A percentile compares a stretch with the other conserved stretches of the same genome.
Conservation (phyloP, 2,113 vertebrate species). For the Xiphophorus couchianus region DNA sequence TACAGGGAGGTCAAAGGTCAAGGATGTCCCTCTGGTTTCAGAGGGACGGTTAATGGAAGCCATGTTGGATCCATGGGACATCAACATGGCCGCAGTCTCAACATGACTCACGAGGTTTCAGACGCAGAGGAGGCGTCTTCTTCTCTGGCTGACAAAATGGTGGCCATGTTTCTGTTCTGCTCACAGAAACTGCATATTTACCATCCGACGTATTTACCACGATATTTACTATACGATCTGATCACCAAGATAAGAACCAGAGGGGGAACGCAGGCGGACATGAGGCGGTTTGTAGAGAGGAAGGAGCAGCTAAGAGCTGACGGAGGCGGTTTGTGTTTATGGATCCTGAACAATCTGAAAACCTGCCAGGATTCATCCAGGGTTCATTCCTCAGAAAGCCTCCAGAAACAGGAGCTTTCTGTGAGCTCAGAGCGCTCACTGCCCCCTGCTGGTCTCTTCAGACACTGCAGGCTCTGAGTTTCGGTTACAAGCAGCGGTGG, state of each 20-base stretch:
- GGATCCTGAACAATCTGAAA: constrained; percentile 23
- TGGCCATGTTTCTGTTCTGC: too few relatives aligned
- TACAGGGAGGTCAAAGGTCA: constrained; percentile 11
- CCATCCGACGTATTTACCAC: too few relatives aligned
- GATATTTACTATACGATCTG: too few relatives aligned
- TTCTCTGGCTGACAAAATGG: constrained; percentile 14
- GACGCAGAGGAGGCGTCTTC: constrained; percentile 16
- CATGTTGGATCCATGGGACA: constrained; percentile 14
- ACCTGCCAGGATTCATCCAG: constrained; percentile 14
- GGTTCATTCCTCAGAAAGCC: constrained; percentile 47
- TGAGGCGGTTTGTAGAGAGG: not conserved
- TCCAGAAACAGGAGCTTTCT: too few relatives aligned
- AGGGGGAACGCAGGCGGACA: not conserved
- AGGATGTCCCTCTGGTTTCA: not conserved
- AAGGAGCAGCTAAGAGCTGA: not conserved
- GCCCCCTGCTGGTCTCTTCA: not conserved
- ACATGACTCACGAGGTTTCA: constrained; percentile 32
- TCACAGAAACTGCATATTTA: too few relatives aligned
- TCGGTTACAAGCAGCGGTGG: too few relatives aligned
- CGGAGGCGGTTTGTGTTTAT: constrained; percentile 15
- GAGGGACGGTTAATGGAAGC: constrained; percentile 30
- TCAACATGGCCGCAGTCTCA: constrained; percentile 25
- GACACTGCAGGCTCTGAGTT: not conserved
- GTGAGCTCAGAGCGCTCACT: not conserved
- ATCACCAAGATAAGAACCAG: not conserved